phyloP scores from a whole-genome alignment of 2,888 invertebrate genomes.

The Calliopum simillimum region DNA sequence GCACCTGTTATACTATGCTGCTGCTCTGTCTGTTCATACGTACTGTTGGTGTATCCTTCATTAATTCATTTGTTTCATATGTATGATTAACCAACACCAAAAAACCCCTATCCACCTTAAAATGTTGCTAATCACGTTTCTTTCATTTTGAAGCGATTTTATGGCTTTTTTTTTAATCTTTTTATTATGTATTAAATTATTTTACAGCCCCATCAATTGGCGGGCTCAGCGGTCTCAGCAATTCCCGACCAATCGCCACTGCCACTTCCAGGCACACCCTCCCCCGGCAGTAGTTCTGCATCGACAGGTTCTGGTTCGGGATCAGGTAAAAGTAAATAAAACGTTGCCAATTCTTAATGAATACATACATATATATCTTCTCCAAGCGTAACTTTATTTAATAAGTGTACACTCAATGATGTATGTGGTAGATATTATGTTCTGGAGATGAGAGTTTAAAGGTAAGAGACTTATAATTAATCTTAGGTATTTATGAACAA shows the following conservation, averaged over 20 bases:
- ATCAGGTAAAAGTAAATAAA: conserved; percentile 63
- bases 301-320: conserved; percentile 85
- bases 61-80: conserved; percentile 11
- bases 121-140: conserved; percentile 25
- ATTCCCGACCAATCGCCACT: conserved; percentile 73
- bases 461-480: too few species aligned
- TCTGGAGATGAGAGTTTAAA: too few species aligned
- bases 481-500: too few species aligned
- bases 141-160: conserved; percentile 21
- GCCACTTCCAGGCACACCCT: conserved; percentile 80
- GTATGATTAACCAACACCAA: not conserved
- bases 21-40: not conserved
- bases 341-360: conserved; percentile 38
- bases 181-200: conserved; percentile 12
- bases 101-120: conserved; percentile 19
- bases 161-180: not conserved
- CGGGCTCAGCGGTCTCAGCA: conserved; percentile 72
- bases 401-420: too few species aligned
- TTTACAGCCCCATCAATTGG: conserved; percentile 68
- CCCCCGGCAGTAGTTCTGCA: conserved; percentile 88
- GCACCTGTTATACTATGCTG: not conserved
- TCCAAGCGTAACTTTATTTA: too few species aligned
- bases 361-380: too few species aligned
- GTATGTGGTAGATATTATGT: too few species aligned
- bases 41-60: not conserved